Evolutionary conservation across 2,113 vertebrate genomes (phyloP).

Genomic region (Eupsittula cactorum): DNA sequence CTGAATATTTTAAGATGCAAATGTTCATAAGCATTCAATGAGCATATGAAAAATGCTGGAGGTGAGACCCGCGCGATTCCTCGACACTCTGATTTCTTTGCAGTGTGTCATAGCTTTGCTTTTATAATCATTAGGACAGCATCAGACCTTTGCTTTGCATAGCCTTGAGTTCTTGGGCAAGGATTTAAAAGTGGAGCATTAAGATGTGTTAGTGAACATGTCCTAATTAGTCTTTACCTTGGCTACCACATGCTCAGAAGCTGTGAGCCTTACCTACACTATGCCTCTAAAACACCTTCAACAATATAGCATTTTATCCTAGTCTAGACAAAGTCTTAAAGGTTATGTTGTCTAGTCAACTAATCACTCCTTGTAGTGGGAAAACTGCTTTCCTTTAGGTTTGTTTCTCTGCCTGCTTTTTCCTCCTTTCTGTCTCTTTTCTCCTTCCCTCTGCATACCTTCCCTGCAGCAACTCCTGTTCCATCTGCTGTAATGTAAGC

Average conservation of each 20-base stretch:
- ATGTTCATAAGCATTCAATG: background rate
- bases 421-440: conserved; percentile 28
- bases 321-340: conserved; percentile 53
- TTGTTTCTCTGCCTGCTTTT: conserved; percentile 1
- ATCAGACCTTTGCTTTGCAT: conserved; percentile 23
- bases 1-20: background rate
- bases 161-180: conserved; percentile 25
- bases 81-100: background rate
- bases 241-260: background rate
- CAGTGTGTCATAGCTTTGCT: background rate
- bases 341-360: background rate
- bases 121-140: background rate
- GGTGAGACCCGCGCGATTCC: background rate
- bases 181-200: background rate
- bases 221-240: conserved; percentile 31
- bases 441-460: conserved; percentile 45
- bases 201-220: background rate
- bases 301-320: conserved; percentile 31
- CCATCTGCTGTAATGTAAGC: conserved; percentile 37
- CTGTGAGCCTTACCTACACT: background rate
- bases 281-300: background rate
- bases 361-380: background rate
- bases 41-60: background rate
- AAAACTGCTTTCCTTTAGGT: conserved; percentile 25
- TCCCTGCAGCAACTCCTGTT: conserved; percentile 53